Evolutionary conservation across 2,797 vertebrate species (phyloP).

Genomic region (Dromococcyx pavoninus): DNA sequence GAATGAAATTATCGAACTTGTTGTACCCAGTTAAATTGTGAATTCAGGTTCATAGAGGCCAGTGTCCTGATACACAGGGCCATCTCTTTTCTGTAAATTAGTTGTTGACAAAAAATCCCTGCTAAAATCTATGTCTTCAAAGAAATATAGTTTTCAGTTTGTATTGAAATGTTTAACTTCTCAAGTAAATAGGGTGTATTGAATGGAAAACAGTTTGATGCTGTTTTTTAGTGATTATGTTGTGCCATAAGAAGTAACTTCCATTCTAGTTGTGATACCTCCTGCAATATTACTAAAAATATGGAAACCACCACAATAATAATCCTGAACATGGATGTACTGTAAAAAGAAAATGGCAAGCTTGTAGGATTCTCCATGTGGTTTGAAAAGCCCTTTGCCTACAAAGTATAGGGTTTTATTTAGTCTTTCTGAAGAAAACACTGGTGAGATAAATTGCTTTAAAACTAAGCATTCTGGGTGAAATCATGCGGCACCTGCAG

Average conservation of each 20-base stretch:
- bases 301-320: not conserved
- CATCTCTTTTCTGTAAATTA: not conserved
- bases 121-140: not conserved
- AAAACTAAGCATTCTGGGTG: not conserved
- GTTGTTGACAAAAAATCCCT: not conserved
- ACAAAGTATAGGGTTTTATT: not conserved
- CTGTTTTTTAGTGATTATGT: not conserved
- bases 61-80: not conserved
- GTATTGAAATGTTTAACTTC: slow-evolving; percentile 28
- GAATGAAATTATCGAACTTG: not conserved
- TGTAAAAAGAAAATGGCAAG: not conserved
- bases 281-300: not conserved
- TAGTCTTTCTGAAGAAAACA: not conserved
- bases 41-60: not conserved
- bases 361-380: not conserved
- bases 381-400: not conserved
- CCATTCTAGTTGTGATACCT: not conserved
- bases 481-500: too few relatives aligned
- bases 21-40: not conserved
- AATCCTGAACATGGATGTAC: not conserved
- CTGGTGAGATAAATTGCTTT: not conserved
- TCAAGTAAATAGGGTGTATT: slow-evolving; percentile 13
- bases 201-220: slow-evolving; percentile 25
- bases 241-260: slow-evolving; percentile 14
- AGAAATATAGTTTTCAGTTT: slow-evolving; percentile 14